Conservation (phyloP, 1,140 invertebrate species). For the Neodiprion virginianus region DNA sequence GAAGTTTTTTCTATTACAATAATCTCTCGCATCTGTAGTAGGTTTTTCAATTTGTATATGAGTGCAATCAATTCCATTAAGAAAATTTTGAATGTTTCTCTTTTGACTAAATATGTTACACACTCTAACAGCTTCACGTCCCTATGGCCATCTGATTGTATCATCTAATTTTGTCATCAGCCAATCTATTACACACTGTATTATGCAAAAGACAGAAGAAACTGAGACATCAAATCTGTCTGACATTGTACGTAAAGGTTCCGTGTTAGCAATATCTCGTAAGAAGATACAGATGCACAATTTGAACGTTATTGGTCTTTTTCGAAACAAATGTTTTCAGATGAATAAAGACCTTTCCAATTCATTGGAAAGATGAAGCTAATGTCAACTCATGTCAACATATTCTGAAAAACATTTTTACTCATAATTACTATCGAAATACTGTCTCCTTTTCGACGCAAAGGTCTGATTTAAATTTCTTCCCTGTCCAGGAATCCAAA, state of each 20-base stretch:
- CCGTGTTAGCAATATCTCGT: constrained; percentile 28
- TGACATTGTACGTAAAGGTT: constrained; percentile 30
- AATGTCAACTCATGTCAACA: background rate
- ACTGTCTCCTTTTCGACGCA: constrained; percentile 16
- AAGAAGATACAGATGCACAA: constrained; percentile 27
- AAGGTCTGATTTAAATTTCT: constrained; percentile 21
- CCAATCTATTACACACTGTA: constrained; percentile 19
- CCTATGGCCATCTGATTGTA: constrained; percentile 23
- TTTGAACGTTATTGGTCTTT: constrained; percentile 22
- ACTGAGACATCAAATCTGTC: constrained; percentile 26
- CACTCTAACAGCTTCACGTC: constrained; percentile 9
- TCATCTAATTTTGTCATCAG: constrained; percentile 22
- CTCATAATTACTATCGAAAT: constrained; percentile 17
- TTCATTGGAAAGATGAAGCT: constrained; percentile 11
- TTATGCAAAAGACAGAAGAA: constrained; percentile 21
- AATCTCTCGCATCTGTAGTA: constrained; percentile 19
- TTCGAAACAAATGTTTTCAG: constrained; percentile 15
- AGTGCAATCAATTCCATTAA: constrained; percentile 35
- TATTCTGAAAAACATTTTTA: constrained; percentile 9
- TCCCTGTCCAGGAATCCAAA: constrained; percentile 15
- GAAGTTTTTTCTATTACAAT: constrained; percentile 32
- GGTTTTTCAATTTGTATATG: constrained; percentile 35
- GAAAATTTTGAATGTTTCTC: constrained; percentile 19
- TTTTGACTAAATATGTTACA: constrained; percentile 15
- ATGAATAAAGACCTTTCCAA: constrained; percentile 18